Evolutionary conservation across 1,140 invertebrate genomes (phyloP), one percentile per base, ranked within the genome.

Genomic region (Ostrea edulis): DNA sequence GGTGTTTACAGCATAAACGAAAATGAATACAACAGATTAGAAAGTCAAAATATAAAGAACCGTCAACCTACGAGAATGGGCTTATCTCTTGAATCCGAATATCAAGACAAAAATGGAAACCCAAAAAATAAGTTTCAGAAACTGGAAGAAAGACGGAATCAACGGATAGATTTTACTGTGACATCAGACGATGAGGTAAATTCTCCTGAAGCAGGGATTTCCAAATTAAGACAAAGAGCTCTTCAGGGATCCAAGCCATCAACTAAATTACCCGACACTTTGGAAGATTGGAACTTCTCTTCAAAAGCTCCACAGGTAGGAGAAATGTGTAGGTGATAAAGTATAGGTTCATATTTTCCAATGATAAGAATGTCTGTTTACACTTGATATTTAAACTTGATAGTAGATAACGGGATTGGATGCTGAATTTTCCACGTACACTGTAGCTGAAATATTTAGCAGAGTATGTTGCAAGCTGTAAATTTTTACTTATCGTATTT

Each of bases 111-210:
- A 65, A 91, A 53, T 86, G 77, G 12, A 68, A 81, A 55, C 58
- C 86, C 85, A 53, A 92, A 88, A 90, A 88, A 54, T 71, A 94
- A 93, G 87, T 94, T 91, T 90, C 92, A 93, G 89, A 91, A 90
- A 81, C 88, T 94, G 62, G 93, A 94, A 88, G 93, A 94, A 86
- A 92, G 90, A 89, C 86, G 93, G 11, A 92, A 92, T 62, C 91
- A 92, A 82, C 86, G 93, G 22, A 92, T 94, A 22, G 93, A 94
- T 68, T 91, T 93, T 14, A 83, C 91, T 20, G 91, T 93, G 22
- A 94, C 93, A 7, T 93, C 93, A 53, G 93, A 94, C 81, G 93
- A 94, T 82, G 93, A 94, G 86, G 89, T 89, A 11, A 89, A 89
- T 87, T 92, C 92, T 0, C 92, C 93, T 17, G 92, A 92, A 62